phyloP scores from a whole-genome alignment of 2,888 invertebrate genomes.

The Melinaea menophilus region DNA sequence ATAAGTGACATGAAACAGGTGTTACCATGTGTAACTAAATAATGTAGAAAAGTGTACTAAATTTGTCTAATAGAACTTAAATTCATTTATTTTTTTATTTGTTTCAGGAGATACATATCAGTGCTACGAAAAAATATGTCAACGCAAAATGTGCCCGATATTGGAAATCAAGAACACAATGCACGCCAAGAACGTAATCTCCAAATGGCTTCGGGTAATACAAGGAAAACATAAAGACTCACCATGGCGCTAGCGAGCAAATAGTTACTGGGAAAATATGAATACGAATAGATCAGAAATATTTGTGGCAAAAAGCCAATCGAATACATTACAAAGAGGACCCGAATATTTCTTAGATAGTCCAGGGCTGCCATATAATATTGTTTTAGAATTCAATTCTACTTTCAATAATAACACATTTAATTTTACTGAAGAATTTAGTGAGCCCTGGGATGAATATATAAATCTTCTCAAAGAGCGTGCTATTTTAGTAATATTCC shows the following conservation, averaged over 20 bases:
- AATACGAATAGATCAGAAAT: conserved; percentile 61
- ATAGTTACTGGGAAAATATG: conserved; percentile 68
- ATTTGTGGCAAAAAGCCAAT: conserved; percentile 69
- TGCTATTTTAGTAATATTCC: conserved; percentile 86
- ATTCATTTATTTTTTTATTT: conserved; percentile 35
- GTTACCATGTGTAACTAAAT: conserved; percentile 5
- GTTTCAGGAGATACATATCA: conserved; percentile 57
- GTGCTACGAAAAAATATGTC: conserved; percentile 54
- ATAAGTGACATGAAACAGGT: conserved; percentile 43
- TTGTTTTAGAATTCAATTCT: conserved; percentile 56
- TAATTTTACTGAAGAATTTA: conserved; percentile 51
- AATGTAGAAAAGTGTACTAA: conserved; percentile 22
- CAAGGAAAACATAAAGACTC: conserved; percentile 71
- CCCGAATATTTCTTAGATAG: conserved; percentile 56
- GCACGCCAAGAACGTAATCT: conserved; percentile 73
- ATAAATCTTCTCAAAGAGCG: conserved; percentile 80
- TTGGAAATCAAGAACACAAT: conserved; percentile 62
- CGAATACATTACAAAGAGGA: conserved; percentile 55
- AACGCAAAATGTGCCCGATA: conserved; percentile 64
- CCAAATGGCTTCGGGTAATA: conserved; percentile 71
- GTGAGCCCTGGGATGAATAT: conserved; percentile 68
- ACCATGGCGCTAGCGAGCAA: conserved; percentile 67
- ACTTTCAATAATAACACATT: conserved; percentile 54
- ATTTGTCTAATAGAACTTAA: conserved; percentile 2
- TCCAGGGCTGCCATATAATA: conserved; percentile 47